These are phyloP conservation scores for Tachypleus tridentatus DNA, from an alignment of 1,140 invertebrate species.

Conservation along the genomic window DNA sequence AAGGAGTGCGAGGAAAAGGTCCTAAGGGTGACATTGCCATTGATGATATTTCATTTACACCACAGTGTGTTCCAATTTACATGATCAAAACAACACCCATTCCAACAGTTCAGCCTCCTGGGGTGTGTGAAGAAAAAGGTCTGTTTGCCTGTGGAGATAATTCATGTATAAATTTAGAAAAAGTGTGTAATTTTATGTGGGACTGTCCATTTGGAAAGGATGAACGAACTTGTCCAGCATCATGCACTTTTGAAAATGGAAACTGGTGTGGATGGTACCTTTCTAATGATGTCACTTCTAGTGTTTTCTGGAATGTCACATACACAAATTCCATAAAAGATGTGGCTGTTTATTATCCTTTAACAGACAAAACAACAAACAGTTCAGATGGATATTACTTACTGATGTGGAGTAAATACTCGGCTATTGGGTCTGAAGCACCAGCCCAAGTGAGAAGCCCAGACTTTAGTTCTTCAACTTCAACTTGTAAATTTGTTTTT, in stretches of 20 bases:
- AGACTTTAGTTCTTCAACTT: not conserved
- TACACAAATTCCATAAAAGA: not conserved
- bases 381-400: constrained; percentile 11
- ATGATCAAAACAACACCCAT: constrained; percentile 14
- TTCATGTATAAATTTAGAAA: constrained; percentile 13
- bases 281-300: not conserved
- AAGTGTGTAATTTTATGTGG: constrained; percentile 23
- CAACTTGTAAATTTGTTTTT: constrained; percentile 14
- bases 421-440: constrained; percentile 5
- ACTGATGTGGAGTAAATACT: constrained; percentile 2
- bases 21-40: constrained; percentile 18
- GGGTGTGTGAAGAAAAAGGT: constrained; percentile 10
- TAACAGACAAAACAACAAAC: constrained; percentile 12
- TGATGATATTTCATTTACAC: constrained; percentile 23
- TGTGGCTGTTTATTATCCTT: not conserved
- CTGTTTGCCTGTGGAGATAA: constrained; percentile 23
- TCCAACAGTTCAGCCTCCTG: constrained; percentile 11
- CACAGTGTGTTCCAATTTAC: constrained; percentile 14
- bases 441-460: constrained; percentile 11
- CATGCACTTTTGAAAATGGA: constrained; percentile 22
- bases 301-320: constrained; percentile 2
- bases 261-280: constrained; percentile 13
- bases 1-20: constrained; percentile 1
- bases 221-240: constrained; percentile 21
- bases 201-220: constrained; percentile 23